Base-by-base conservation (phyloP, 2,888 invertebrate species). In the Perizoma affinitatum region DNA sequence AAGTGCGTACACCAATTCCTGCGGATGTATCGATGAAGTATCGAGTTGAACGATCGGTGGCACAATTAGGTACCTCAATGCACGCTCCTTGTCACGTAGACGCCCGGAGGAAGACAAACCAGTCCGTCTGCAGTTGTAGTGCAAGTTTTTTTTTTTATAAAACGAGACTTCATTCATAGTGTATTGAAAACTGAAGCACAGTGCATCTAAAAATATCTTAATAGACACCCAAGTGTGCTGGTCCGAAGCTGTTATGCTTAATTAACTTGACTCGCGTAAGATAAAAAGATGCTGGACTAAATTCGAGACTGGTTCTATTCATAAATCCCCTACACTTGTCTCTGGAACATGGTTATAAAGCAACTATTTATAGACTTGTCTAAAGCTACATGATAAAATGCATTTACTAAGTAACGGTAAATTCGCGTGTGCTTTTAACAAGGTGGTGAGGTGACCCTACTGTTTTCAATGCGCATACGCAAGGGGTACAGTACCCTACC, bases 101-200 rank as follows among this genome's bases (percentile, higher is more conserved):
- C 78, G 69, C 80, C 79, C 78, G 71, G 77, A 81, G 82, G 83
- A 76, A 77, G 76, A 80, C 71, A 82, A 86, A 89, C 90, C 88
- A 79, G 90, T 88, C 81, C 73, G 54, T 54, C 71, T 63, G 22
- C 22, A 22, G 76, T 76, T 72, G 70, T 76, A 78, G 77, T 80
- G 84, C 76, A 82, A 80, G 82, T 82, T 84, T 87, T 85, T 87
- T 84, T 84, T 84, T 82, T 86, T 72, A 79, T 87, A 83, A 85
- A 83, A 82, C 82, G 78, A 80, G 80, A 83, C 90, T 90, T 88
- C 91, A 91, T 91, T 91, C 91, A 91, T 90, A 90, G 88, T 91
- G 87, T 87, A 90, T 88, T 85, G 82, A 79, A 85, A 83, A 81
- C 80, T 71, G 76, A 78, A 76, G 69, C 78, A 68, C 75, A 79